Evolutionary conservation across 1,140 invertebrate species (phyloP), one percentile per base, ranked within the genome.

Genomic region (Drosophila auraria): DNA sequence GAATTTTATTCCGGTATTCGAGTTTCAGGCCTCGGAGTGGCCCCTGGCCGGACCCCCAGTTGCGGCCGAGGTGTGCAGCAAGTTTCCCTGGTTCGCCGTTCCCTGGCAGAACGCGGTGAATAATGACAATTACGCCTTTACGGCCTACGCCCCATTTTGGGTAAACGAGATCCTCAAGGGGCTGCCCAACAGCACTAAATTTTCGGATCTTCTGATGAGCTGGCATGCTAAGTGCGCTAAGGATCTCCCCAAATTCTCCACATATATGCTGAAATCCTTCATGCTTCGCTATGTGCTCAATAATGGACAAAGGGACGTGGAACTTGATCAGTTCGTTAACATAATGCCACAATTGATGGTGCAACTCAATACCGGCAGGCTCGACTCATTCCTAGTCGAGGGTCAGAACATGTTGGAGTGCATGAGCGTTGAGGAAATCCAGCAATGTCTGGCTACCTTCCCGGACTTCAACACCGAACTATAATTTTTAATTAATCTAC

Each of bases 391-490:
- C 27, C 9, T 53, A 6, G 11, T 33, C 0, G 5, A 1, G 2
- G n/a, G 9, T 12, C 50, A 53, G n/a, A 53, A 53, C n/a, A 33
- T 53, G 50, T 2, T 53, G 27, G 50, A 53, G 5, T 33, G 27
- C 50, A 33, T 53, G 50, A 17, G 8, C 27, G 5, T 4, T 11
- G 50, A 5, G 9, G 50, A 53, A 17, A 11, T 33, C n/a, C 50
- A 53, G n/a, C n/a, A 53, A 6, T 33, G 50, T 17, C 5, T 53
- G 1, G 2, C 27, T 14, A 14, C 50, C 5, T 12, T 53, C n/a
- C 15, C 11, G 27, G 27, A 53, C 12, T 5, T 53, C 6, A 0
- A 17, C 5, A 7, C n/a, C 5, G n/a, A 17, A 7, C 5, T 12
- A 5, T 4, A 5, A 6, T 30, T 27, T n/a, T 50, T 23, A 15